phyloP scores from a whole-genome alignment of 2,113 vertebrate genomes.

The Genyomyrus donnyi region DNA sequence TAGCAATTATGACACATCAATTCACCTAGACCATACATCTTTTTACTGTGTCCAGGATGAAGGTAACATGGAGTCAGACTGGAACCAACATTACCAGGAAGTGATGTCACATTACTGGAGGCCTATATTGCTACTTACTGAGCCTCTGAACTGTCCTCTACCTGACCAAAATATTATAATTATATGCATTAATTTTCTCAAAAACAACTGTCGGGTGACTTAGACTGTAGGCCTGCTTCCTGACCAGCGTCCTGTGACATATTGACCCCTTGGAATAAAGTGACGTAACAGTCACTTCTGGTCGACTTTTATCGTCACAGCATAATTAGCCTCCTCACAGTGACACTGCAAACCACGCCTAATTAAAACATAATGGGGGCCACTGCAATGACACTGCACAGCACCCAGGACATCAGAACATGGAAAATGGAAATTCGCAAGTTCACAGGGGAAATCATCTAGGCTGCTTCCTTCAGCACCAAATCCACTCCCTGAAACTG shows the following conservation, averaged over 20 bases:
- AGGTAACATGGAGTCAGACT: background rate
- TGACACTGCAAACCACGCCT: background rate
- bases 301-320: background rate
- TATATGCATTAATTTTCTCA: background rate
- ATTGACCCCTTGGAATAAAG: background rate
- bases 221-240: background rate
- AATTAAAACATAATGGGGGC: background rate
- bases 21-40: background rate
- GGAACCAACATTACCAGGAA: background rate
- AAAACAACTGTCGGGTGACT: background rate
- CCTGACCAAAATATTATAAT: background rate
- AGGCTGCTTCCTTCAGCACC: background rate
- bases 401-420: background rate
- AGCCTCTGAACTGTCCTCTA: background rate
- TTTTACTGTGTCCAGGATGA: background rate
- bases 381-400: background rate
- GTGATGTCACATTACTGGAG: background rate
- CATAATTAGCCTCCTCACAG: background rate
- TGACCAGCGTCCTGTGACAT: too few relatives aligned
- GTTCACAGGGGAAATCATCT: background rate
- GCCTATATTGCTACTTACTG: background rate
- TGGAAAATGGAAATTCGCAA: background rate
- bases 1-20: background rate
- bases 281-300: background rate
- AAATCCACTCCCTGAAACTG: background rate